A percentile compares a stretch with the other conserved stretches of the same genome.
Conservation (phyloP, 23 tunicate genomes). For the Clavelina lepadiformis region DNA sequence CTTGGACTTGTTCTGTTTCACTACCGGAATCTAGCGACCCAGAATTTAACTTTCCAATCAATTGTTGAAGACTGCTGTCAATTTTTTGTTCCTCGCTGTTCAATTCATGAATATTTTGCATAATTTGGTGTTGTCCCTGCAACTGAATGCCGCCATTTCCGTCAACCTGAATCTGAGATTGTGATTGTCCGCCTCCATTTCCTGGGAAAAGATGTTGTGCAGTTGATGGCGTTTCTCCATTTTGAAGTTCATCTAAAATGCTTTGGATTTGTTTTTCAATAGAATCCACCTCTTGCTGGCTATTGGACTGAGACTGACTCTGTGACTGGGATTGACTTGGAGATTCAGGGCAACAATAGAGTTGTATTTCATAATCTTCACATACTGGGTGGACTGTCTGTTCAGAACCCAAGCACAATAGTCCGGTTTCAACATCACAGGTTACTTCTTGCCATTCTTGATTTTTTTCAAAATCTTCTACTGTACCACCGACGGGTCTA, state of each 20-base stretch:
- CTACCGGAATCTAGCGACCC: neutral
- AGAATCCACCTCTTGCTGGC: constrained; percentile 32
- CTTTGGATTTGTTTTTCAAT: constrained; percentile 53
- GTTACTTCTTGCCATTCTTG: constrained; percentile 79
- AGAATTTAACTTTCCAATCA: neutral
- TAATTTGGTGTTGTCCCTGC: constrained; percentile 6
- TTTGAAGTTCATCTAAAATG: constrained; percentile 44
- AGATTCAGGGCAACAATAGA: constrained; percentile 53
- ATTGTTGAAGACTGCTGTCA: constrained; percentile 6
- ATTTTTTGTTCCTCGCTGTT: constrained; percentile 5
- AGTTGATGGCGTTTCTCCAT: constrained; percentile 17
- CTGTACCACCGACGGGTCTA: constrained; percentile 63
- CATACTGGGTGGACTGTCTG: constrained; percentile 89
- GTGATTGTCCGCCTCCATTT: neutral
- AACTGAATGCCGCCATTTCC: neutral
- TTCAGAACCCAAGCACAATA: constrained; percentile 50
- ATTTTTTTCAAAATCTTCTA: constrained; percentile 37
- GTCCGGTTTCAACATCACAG: constrained; percentile 55
- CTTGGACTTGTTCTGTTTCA: constrained; percentile 19
- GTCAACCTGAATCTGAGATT: no score
- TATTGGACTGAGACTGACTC: constrained; percentile 22
- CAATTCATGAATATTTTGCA: constrained; percentile 1
- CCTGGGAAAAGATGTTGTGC: neutral
- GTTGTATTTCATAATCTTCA: constrained; percentile 84
- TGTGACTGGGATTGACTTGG: constrained; percentile 16